Evolutionary conservation across 2,113 vertebrate species (phyloP).

Genomic region (Alectura lathami): DNA sequence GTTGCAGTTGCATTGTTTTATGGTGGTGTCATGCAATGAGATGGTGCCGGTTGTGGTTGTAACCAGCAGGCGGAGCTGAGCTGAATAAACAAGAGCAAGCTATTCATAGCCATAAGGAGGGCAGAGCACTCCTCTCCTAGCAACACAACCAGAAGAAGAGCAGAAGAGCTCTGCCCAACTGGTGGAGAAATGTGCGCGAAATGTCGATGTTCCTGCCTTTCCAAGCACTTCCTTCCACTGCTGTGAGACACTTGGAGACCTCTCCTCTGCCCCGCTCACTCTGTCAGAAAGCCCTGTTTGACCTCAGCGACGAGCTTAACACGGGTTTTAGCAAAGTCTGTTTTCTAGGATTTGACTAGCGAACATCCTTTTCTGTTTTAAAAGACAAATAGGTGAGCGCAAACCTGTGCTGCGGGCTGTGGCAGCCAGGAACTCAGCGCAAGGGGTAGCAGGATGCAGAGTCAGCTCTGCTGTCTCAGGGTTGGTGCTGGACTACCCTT

Average conservation of each 20-base stretch:
- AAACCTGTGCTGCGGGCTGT: fast-evolving
- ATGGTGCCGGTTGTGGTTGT: constrained; percentile 62
- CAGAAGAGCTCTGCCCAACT: constrained; percentile 56
- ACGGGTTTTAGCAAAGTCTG: not conserved
- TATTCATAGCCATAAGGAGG: constrained; percentile 68
- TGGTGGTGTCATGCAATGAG: constrained; percentile 37
- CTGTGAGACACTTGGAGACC: not conserved
- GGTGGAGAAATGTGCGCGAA: constrained; percentile 1
- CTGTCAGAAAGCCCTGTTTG: not conserved
- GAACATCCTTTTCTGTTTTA: not conserved
- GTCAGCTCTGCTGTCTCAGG: not conserved
- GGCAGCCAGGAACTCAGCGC: fast-evolving
- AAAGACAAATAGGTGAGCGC: not conserved
- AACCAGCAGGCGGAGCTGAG: constrained; percentile 70
- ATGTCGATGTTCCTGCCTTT: not conserved
- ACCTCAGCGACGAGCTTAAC: fast-evolving
- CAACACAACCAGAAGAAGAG: constrained; percentile 65
- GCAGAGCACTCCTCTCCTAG: constrained; percentile 72
- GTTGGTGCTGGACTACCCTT: not conserved
- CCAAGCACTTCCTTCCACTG: not conserved
- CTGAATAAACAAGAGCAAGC: constrained; percentile 63
- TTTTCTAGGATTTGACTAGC: not conserved
- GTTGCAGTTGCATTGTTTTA: constrained; percentile 35
- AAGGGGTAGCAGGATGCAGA: not conserved
- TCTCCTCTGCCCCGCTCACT: not conserved